Base-by-base conservation (phyloP, 2,113 vertebrate species). In the Stigmatopora nigra region DNA sequence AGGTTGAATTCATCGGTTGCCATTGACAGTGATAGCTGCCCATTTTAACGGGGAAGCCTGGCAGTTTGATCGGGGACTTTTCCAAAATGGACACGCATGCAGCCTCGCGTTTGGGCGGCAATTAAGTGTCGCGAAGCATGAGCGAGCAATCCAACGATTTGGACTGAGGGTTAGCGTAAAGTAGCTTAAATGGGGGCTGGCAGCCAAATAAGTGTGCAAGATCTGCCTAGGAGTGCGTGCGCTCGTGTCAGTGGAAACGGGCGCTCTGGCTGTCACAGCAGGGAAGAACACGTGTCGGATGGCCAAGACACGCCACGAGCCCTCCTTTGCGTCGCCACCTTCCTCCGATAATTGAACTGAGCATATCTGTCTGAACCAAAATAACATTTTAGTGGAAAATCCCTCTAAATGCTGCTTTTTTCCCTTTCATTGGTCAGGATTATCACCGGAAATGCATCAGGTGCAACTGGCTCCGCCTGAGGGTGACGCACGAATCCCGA, bases 271-370 rank as follows among this genome's bases (percentile, higher is more conserved):
- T 75, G 73, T 75, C 69, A 70, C 71, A 22, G 72, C 69, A 63
- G 69, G 67, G 75, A 47, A 63, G 25, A 76, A 76, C 53, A 72
- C 79, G 79, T 72, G 73, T 78, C 74, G 69, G 75, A 81, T 73
- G 71, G 71, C 71, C 46, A 69, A 71, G 78, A 77, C 67, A 51
- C 19, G 73, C 68, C 17, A 65, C 17, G 31, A 68, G 70, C 69
- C 73, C 78, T 75, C 79, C 77, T 80, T 78, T 79, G 76, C 72
- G 78, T 69, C 72, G 72, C 65, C 70, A 63, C 77, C 82, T 31
- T 67, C 75, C 82, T 76, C 70, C 65, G 68, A 81, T 31, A 31
- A 31, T 31, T 31, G 25, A 31, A 31, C 25, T 31, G 25, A 31
- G 25, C 25, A 2, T 31, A 31, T 31, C 3, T 2, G 25, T 31